Percentiles rank a stretch among this genome's conserved stretches.
Evolutionary conservation across 1,140 invertebrate species (phyloP).

Genomic region (Cepaea nemoralis): DNA sequence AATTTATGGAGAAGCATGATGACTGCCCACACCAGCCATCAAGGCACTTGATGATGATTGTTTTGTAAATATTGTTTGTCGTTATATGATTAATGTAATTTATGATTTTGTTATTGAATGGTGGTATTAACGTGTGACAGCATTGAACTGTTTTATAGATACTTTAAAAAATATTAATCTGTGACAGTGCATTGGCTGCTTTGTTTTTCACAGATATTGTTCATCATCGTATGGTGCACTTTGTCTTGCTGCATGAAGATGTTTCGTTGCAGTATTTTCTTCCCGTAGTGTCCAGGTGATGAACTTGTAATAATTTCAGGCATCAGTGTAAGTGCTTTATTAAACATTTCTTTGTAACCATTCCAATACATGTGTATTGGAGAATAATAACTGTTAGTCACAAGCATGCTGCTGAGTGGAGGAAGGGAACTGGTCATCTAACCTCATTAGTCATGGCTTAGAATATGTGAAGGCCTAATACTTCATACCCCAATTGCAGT

Average conservation of each 20-base stretch:
- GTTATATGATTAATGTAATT: background rate
- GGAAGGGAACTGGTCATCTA: too few species aligned
- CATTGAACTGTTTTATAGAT: background rate
- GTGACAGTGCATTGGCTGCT: background rate
- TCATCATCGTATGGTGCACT: conserved; percentile 74
- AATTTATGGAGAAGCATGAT: too few species aligned
- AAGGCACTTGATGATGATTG: too few species aligned
- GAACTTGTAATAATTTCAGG: background rate
- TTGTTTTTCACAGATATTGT: conserved; percentile 73
- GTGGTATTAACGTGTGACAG: background rate
- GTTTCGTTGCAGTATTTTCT: conserved; percentile 78
- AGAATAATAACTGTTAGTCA: too few species aligned
- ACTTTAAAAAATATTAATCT: background rate
- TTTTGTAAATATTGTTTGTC: background rate
- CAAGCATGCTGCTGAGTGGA: too few species aligned
- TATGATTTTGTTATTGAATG: background rate
- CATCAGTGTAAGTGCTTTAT: background rate
- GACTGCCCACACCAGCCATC: too few species aligned
- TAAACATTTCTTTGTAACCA: background rate
- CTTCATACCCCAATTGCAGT: too few species aligned
- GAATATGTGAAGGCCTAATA: too few species aligned
- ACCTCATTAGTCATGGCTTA: too few species aligned
- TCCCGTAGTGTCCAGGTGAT: conserved; percentile 69
- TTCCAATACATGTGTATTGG: background rate
- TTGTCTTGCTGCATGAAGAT: conserved; percentile 76